Percentiles rank a stretch among this genome's conserved stretches.
Conservation (phyloP, 2,113 vertebrate genomes). For the Semicossyphus pulcher region DNA sequence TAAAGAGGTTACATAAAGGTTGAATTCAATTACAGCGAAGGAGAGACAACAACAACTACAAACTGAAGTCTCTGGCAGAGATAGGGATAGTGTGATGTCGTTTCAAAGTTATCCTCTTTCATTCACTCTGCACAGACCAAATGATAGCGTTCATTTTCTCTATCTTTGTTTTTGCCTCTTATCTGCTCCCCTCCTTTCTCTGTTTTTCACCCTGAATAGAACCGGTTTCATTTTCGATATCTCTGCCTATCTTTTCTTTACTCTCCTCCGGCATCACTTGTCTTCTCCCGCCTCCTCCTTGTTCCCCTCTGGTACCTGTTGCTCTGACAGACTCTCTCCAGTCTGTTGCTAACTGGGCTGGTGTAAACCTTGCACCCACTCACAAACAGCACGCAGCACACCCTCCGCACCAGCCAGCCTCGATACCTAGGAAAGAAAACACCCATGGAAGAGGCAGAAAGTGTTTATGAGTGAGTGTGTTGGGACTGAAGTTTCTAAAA, state of each 20-base stretch:
- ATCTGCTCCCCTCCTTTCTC: constrained; percentile 34
- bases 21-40: constrained; percentile 66
- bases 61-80: constrained; percentile 23
- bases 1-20: constrained; percentile 65
- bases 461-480: background rate
- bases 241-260: constrained; percentile 65
- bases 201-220: constrained; percentile 16
- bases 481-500: background rate
- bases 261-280: constrained; percentile 36
- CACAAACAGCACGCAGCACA: constrained; percentile 81
- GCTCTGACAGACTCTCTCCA: constrained; percentile 70
- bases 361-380: constrained; percentile 74
- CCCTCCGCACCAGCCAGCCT: constrained; percentile 83
- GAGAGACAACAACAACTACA: constrained; percentile 51
- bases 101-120: constrained; percentile 35
- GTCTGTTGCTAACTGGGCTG: constrained; percentile 63
- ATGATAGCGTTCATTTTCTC: constrained; percentile 40
- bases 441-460: constrained; percentile 20
- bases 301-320: constrained; percentile 73
- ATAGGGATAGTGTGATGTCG: constrained; percentile 44
- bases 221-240: constrained; percentile 54
- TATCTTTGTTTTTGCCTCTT: constrained; percentile 46
- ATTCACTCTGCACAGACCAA: constrained; percentile 14
- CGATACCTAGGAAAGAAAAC: constrained; percentile 72
- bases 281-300: constrained; percentile 8